Percentiles rank a stretch among this genome's conserved stretches.
Conservation (phyloP, 2,888 invertebrate genomes). For the Ligdia adustata region DNA sequence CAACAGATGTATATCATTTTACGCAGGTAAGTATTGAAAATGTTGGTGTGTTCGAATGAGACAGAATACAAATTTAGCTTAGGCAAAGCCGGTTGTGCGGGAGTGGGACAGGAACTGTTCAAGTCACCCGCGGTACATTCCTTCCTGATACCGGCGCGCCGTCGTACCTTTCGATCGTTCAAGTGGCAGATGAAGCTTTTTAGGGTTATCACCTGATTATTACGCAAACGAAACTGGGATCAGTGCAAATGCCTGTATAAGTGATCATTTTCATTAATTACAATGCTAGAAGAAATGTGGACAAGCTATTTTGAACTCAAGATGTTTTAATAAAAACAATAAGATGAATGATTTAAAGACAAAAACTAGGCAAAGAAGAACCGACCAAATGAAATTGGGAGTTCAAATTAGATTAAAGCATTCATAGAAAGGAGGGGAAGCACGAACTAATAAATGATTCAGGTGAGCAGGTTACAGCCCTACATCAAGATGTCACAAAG, state of each 20-base stretch:
- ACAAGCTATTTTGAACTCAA: no score
- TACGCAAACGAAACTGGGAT: conserved; percentile 31
- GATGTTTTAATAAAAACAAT: no score
- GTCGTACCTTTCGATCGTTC: conserved; percentile 84
- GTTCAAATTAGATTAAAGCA: conserved; percentile 7
- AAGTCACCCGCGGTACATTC: conserved; percentile 84
- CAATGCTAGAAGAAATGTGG: no score
- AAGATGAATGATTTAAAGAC: neutral
- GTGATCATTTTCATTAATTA: no score
- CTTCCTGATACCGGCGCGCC: conserved; percentile 81
- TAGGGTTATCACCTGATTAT: conserved; percentile 73
- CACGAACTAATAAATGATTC: conserved; percentile 47
- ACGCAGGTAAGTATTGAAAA: conserved; percentile 83
- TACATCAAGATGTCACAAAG: conserved; percentile 78
- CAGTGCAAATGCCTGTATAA: no score
- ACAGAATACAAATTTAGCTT: conserved; percentile 75
- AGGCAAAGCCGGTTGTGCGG: conserved; percentile 73
- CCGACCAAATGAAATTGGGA: neutral
- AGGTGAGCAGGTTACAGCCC: conserved; percentile 58
- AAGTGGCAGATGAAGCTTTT: conserved; percentile 83
- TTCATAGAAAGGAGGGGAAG: conserved; percentile 22
- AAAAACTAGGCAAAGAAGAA: neutral
- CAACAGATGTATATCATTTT: conserved; percentile 84
- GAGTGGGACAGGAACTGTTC: conserved; percentile 78
- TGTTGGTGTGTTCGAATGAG: conserved; percentile 78